Evolutionary conservation across 2,888 invertebrate species (phyloP), one percentile per base, ranked within the genome.

Genomic region (Drosophila rellima): DNA sequence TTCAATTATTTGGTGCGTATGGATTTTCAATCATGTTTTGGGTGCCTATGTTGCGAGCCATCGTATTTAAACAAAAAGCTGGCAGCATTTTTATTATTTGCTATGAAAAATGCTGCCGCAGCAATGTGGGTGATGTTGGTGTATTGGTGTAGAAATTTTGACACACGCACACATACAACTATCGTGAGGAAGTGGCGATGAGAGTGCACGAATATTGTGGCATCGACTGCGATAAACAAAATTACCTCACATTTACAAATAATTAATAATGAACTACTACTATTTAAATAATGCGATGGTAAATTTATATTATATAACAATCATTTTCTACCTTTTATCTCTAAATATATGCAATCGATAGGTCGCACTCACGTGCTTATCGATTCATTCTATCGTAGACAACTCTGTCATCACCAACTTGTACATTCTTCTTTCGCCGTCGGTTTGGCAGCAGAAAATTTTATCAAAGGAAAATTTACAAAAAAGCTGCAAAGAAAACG

Each of bases 1-100:
- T 70, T 75, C 65, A 74, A 76, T 78, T 74, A 80, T 70, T 79
- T 85, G 90, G 91, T 91, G 84, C 82, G 91, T 91, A 91, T 87
- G 48, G 59, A 56, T 52, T 56, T 70, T 61, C 31, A 48, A 65
- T 78, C 33, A 70, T 62, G 61, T 57, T 61, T 66, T 55, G 23
- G 67, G 40, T 29, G 51, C 13, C 23, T 33, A 8, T 44, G 10
- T 29, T 57, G 48, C 13, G 63, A 66, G 71, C 57, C 23, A 47
- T 17, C 33, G 20, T 37, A 70, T 67, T 63, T 74, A 42, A 10
- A 17, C 40, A 7, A 69, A 80, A 80, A 73, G 48, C 68, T 75
- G 70, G 54, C 69, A 54, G 72, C 66, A 23, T 69, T 74, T 59
- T 65, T 69, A 62, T 44, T 31, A 44, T 55, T 60, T 61, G 18